Evolutionary conservation across 2,888 invertebrate genomes (phyloP).

Genomic region (Palloptera scutellata): DNA sequence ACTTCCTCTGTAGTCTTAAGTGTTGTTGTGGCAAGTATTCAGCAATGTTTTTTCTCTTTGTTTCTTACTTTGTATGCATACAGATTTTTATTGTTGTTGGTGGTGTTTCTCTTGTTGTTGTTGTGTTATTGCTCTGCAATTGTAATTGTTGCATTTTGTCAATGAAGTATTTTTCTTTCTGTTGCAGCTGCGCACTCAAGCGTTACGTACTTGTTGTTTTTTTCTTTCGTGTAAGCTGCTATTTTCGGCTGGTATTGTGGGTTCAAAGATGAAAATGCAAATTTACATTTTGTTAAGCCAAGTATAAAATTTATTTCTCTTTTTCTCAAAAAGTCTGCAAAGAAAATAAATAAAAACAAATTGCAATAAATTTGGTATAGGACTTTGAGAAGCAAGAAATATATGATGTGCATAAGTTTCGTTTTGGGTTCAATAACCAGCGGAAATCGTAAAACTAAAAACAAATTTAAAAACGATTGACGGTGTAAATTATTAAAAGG

Average conservation of each 20-base stretch:
- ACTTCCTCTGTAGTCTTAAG: slow-evolving; percentile 10
- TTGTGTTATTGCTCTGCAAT: slow-evolving; percentile 7
- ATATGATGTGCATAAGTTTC: background rate
- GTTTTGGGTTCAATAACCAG: background rate
- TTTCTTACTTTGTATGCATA: too few relatives aligned
- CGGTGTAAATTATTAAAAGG: too few relatives aligned
- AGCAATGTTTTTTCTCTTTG: slow-evolving; percentile 6
- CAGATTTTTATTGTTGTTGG: too few relatives aligned
- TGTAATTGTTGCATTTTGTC: slow-evolving; percentile 36
- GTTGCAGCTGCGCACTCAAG: slow-evolving; percentile 47
- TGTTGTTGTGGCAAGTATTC: slow-evolving; percentile 23
- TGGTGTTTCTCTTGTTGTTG: too few relatives aligned
- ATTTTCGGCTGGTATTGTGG: slow-evolving; percentile 17
- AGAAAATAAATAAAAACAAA: background rate
- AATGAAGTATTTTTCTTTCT: slow-evolving; percentile 27
- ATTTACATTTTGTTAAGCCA: slow-evolving; percentile 39
- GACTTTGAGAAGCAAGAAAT: background rate
- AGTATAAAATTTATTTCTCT: background rate
- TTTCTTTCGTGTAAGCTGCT: slow-evolving; percentile 32
- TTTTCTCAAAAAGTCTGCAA: background rate
- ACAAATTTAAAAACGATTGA: background rate
- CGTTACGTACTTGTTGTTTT: slow-evolving; percentile 40
- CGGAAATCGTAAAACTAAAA: background rate
- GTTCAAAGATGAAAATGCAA: slow-evolving; percentile 55
- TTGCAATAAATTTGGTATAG: background rate